Evolutionary conservation across 1,140 invertebrate genomes (phyloP).

Genomic region (Plutomurus gul): DNA sequence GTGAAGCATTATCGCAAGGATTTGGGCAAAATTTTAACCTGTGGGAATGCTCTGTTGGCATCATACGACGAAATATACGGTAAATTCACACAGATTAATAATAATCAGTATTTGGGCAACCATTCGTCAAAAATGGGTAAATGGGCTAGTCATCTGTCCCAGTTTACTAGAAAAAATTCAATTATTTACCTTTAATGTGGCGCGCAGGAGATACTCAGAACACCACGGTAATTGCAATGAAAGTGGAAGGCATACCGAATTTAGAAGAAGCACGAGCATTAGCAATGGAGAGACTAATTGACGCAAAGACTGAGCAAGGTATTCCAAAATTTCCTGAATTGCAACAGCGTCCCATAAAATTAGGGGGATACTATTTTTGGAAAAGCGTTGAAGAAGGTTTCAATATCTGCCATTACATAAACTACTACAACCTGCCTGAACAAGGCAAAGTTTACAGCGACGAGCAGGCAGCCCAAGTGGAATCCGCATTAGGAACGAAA

Average conservation of each 20-base stretch:
- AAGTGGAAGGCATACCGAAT: not conserved
- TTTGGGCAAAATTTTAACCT: not conserved
- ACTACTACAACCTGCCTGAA: not conserved
- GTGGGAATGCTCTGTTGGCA: not conserved
- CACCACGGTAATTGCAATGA: not conserved
- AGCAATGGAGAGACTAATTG: not conserved
- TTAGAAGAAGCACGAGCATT: not conserved
- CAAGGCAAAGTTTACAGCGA: not conserved
- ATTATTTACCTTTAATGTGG: no score
- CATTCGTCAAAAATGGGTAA: no score
- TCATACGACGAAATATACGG: not conserved
- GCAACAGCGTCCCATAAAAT: not conserved
- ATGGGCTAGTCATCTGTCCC: slow-evolving; percentile 46
- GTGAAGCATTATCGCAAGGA: not conserved
- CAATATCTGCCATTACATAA: not conserved
- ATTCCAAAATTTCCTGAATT: not conserved
- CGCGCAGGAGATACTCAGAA: not conserved
- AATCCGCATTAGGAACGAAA: not conserved
- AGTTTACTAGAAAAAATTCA: no score
- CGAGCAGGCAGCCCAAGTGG: not conserved
- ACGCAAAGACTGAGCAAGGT: not conserved
- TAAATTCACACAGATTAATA: no score
- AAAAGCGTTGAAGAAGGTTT: not conserved
- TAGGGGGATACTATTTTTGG: not conserved
- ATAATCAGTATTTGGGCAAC: no score